Conservation (phyloP, 2,888 invertebrate species). For the Electrophaes corylata region DNA sequence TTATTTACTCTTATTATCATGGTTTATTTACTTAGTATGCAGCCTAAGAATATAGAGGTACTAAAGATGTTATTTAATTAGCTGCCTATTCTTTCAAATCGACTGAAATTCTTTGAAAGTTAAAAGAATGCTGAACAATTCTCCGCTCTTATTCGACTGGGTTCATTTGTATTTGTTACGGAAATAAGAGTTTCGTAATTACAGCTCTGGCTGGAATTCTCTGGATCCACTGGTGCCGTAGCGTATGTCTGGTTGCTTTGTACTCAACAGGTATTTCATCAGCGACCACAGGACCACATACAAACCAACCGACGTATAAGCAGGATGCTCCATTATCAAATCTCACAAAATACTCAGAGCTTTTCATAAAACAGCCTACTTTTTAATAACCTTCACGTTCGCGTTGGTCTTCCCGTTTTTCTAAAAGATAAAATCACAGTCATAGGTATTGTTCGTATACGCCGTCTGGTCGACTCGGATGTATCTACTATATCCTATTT, state of each 20-base stretch:
- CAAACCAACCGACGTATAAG: slow-evolving; percentile 7
- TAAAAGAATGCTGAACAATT: slow-evolving; percentile 38
- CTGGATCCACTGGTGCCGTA: slow-evolving; percentile 30
- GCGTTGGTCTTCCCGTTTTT: background rate
- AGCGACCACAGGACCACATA: slow-evolving; percentile 24
- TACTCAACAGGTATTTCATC: slow-evolving; percentile 53
- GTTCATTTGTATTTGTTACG: slow-evolving; percentile 52
- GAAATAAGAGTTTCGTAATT: slow-evolving; percentile 56
- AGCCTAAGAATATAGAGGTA: background rate
- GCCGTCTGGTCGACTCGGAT: slow-evolving; percentile 19
- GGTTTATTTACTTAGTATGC: background rate
- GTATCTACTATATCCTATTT: slow-evolving; percentile 18
- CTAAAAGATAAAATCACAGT: slow-evolving; percentile 1
- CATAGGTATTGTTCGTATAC: slow-evolving; percentile 17
- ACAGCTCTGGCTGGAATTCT: slow-evolving; percentile 47
- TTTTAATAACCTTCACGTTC: background rate
- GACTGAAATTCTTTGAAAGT: slow-evolving; percentile 22
- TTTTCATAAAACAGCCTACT: background rate
- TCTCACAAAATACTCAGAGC: slow-evolving; percentile 12
- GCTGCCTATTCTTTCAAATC: slow-evolving; percentile 5
- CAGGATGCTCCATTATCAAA: slow-evolving; percentile 8
- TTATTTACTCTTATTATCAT: too few relatives aligned
- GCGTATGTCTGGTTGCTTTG: slow-evolving; percentile 26
- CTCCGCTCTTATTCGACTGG: slow-evolving; percentile 40
- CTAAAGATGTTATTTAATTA: slow-evolving; percentile 2